Conservation (phyloP, 2,888 invertebrate genomes). For the Meliscaeva auricollis region DNA sequence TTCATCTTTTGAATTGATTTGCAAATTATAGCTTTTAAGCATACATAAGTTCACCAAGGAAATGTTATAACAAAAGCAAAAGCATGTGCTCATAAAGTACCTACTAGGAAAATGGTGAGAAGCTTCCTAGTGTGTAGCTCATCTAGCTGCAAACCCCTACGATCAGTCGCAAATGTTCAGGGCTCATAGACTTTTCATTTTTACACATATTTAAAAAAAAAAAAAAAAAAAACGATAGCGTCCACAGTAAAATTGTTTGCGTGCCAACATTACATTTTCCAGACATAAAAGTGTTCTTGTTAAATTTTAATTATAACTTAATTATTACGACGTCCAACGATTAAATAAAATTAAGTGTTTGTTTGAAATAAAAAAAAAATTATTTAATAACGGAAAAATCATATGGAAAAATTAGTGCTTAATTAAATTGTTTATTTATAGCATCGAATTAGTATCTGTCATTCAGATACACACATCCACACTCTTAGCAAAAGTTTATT, state of each 20-base stretch:
- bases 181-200: conserved; percentile 30
- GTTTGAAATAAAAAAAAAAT: neutral
- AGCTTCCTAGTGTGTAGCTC: conserved; percentile 13
- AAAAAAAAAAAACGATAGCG: too few species aligned
- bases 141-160: conserved; percentile 12
- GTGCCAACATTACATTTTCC: neutral
- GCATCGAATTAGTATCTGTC: conserved; percentile 55
- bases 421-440: conserved; percentile 64
- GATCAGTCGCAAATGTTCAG: conserved; percentile 32
- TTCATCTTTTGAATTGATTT: neutral
- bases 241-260: neutral
- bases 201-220: neutral
- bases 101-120: conserved; percentile 24
- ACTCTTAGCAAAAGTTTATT: conserved; percentile 12
- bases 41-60: neutral
- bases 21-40: conserved; percentile 8
- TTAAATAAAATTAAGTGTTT: neutral
- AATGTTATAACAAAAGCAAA: neutral
- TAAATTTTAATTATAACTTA: neutral
- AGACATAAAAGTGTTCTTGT: neutral
- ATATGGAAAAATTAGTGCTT: conserved; percentile 22
- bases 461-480: conserved; percentile 30
- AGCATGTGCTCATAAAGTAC: neutral
- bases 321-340: neutral
- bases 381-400: conserved; percentile 9